Conservation (phyloP, 1,140 invertebrate species). For the Trichomalopsis sarcophagae region DNA sequence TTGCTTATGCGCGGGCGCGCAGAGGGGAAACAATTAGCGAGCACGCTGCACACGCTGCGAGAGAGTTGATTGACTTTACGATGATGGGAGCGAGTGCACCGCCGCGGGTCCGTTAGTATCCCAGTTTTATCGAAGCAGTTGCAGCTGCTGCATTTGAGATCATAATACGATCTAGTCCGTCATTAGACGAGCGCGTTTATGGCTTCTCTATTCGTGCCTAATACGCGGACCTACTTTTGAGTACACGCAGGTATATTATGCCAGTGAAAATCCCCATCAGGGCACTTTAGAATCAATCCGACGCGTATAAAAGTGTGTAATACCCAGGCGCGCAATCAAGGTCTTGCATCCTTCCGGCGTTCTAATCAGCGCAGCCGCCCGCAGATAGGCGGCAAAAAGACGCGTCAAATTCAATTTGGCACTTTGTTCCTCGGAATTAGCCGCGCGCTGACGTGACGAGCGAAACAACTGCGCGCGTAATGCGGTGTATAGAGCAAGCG, state of each 20-base stretch:
- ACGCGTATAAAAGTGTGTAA: no score
- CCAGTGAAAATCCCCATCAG: no score
- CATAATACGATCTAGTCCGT: not conserved
- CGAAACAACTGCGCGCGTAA: no score
- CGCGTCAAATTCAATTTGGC: not conserved
- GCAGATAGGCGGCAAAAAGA: not conserved
- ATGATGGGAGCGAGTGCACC: constrained; percentile 29
- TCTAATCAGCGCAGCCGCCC: not conserved
- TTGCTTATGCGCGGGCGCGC: no score
- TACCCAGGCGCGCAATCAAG: not conserved
- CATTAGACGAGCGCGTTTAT: not conserved
- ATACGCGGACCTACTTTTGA: no score
- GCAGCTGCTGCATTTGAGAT: no score
- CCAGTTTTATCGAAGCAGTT: not conserved
- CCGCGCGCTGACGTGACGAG: no score
- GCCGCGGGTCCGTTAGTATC: not conserved
- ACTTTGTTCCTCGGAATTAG: not conserved
- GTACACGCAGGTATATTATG: no score
- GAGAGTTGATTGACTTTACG: constrained; percentile 54
- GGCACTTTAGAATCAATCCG: no score
- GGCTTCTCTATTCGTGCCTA: not conserved
- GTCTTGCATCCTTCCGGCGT: not conserved
- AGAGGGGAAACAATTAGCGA: not conserved
- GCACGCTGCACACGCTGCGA: not conserved
- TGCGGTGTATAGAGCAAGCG: not conserved